phyloP scores from a whole-genome alignment of 2,888 invertebrate genomes.

The Nephrotoma flavescens region DNA sequence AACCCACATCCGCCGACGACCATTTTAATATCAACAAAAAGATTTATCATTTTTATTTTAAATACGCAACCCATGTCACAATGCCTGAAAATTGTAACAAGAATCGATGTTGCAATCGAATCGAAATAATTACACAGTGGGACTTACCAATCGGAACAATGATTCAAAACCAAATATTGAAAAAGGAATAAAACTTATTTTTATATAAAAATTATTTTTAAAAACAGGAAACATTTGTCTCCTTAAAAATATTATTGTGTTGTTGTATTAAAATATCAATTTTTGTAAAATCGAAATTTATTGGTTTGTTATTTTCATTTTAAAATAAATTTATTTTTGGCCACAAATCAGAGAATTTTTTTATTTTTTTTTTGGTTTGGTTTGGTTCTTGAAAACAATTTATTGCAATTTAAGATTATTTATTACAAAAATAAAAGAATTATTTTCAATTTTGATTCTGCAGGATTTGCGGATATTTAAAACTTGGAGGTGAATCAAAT shows the following conservation, averaged over 20 bases:
- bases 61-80: neutral
- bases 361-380: neutral
- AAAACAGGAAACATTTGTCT: neutral
- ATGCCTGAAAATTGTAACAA: neutral
- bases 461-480: neutral
- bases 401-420: neutral
- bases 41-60: neutral
- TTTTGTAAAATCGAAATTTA: neutral
- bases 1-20: neutral
- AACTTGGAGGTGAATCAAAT: neutral
- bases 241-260: neutral
- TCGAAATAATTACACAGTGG: neutral
- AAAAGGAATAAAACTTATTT: neutral
- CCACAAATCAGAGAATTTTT: neutral
- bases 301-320: neutral
- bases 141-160: neutral
- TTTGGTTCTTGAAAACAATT: neutral
- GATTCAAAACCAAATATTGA: neutral
- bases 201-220: neutral
- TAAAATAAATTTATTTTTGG: neutral
- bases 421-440: neutral
- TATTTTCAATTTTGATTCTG: neutral
- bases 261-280: neutral
- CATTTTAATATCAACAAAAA: neutral
- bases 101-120: neutral